Evolutionary conservation across 1,140 invertebrate genomes (phyloP).

Genomic region (Pachypeltis micranthus): DNA sequence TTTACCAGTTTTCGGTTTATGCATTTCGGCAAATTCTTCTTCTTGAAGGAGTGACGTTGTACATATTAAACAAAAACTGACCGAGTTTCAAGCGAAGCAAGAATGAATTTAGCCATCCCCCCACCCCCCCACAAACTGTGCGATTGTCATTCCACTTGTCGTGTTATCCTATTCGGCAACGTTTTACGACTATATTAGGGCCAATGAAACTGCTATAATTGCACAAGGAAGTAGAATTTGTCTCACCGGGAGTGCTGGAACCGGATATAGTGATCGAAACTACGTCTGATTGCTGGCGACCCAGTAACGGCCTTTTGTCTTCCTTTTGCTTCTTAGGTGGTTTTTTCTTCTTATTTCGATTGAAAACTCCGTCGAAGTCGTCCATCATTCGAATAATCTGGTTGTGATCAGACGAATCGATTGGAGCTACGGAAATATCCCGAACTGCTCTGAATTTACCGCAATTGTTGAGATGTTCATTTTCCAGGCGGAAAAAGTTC

Average conservation of each 20-base stretch:
- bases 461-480: slow-evolving; percentile 90
- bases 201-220: too few relatives aligned
- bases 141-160: too few relatives aligned
- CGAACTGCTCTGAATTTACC: slow-evolving; percentile 84
- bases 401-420: slow-evolving; percentile 71
- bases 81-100: too few relatives aligned
- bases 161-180: too few relatives aligned
- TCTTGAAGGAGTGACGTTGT: too few relatives aligned
- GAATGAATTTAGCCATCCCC: too few relatives aligned
- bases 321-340: slow-evolving; percentile 27
- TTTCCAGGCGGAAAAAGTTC: slow-evolving; percentile 89
- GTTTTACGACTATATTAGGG: too few relatives aligned
- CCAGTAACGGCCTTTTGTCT: slow-evolving; percentile 16
- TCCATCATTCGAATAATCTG: slow-evolving; percentile 93
- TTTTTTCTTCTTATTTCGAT: slow-evolving; percentile 39
- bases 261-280: not conserved
- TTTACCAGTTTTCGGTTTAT: too few relatives aligned
- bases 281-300: not conserved
- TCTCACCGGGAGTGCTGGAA: not conserved
- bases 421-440: slow-evolving; percentile 78
- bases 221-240: not conserved
- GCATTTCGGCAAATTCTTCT: too few relatives aligned
- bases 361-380: slow-evolving; percentile 73
- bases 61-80: too few relatives aligned
- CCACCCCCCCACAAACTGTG: too few relatives aligned